phyloP scores from a whole-genome alignment of 35 echinoderm and acorn worm species.

The Lytechinus pictus region DNA sequence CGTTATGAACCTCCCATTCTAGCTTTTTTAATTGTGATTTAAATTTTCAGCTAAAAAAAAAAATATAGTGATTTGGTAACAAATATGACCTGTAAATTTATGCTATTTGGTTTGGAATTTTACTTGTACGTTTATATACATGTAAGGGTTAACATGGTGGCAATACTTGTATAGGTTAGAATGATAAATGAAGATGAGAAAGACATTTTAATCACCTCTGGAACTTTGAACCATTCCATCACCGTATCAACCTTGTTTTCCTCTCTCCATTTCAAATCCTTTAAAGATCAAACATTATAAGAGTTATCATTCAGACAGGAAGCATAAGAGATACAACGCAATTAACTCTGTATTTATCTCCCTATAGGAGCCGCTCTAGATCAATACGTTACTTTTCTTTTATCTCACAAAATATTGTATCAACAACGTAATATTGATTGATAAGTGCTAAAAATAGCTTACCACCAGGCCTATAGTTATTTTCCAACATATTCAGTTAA shows the following conservation, averaged over 20 bases:
- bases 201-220: not conserved
- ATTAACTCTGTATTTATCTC: not conserved
- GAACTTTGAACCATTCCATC: conserved; percentile 17
- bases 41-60: too few relatives aligned
- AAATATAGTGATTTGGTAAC: too few relatives aligned
- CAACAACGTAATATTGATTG: not conserved
- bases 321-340: not conserved
- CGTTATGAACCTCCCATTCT: too few relatives aligned
- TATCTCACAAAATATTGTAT: not conserved
- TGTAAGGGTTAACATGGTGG: too few relatives aligned
- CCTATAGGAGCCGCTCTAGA: not conserved
- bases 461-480: too few relatives aligned
- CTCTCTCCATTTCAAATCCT: conserved; percentile 10
- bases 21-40: too few relatives aligned
- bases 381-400: not conserved
- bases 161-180: too few relatives aligned
- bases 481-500: too few relatives aligned
- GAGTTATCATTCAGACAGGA: not conserved
- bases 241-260: conserved; percentile 23
- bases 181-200: not conserved
- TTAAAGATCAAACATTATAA: not conserved
- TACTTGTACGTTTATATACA: too few relatives aligned
- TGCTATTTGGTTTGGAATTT: too few relatives aligned
- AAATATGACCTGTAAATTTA: too few relatives aligned
- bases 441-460: not conserved